A percentile compares a stretch with the other conserved stretches of the same genome.
Evolutionary conservation across 2,888 invertebrate species (phyloP).

Genomic region (Meganola albula): DNA sequence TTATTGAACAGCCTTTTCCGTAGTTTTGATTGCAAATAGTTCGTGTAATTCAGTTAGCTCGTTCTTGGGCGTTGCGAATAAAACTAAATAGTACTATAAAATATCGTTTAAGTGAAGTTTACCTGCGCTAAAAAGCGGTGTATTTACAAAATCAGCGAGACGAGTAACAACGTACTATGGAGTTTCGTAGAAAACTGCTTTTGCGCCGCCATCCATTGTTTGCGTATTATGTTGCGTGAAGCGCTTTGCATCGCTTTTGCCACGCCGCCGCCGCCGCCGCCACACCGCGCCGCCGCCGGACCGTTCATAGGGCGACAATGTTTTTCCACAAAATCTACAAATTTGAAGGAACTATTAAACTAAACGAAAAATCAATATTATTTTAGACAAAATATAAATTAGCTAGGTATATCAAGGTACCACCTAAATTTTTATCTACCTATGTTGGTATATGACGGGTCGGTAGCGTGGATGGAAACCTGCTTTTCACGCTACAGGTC

Average conservation of each 20-base stretch:
- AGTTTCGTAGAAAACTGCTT: slow-evolving; percentile 46
- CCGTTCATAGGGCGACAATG: no score
- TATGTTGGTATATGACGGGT: no score
- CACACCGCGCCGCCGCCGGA: slow-evolving; percentile 37
- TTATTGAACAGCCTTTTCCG: slow-evolving; percentile 65
- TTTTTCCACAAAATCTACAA: no score
- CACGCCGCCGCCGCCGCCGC: slow-evolving; percentile 20
- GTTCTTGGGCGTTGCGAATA: slow-evolving; percentile 44
- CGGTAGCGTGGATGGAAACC: no score
- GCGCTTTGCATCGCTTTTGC: slow-evolving; percentile 43
- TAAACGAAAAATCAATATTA: no score
- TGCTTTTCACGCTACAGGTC: no score
- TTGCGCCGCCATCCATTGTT: slow-evolving; percentile 44
- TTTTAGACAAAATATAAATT: no score
- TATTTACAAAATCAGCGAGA: slow-evolving; percentile 54
- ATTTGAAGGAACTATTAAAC: no score
- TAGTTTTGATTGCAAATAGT: slow-evolving; percentile 75
- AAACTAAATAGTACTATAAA: slow-evolving; percentile 47
- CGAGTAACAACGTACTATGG: slow-evolving; percentile 44
- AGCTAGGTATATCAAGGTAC: no score
- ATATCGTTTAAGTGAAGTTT: slow-evolving; percentile 40
- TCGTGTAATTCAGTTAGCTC: slow-evolving; percentile 69
- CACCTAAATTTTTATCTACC: no score
- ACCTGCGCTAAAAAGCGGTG: slow-evolving; percentile 39
- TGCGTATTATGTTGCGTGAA: slow-evolving; percentile 53